Percentiles rank a stretch among this genome's conserved stretches.
Evolutionary conservation across 2,797 vertebrate species (phyloP).

Genomic region (Pogoniulus pusillus): DNA sequence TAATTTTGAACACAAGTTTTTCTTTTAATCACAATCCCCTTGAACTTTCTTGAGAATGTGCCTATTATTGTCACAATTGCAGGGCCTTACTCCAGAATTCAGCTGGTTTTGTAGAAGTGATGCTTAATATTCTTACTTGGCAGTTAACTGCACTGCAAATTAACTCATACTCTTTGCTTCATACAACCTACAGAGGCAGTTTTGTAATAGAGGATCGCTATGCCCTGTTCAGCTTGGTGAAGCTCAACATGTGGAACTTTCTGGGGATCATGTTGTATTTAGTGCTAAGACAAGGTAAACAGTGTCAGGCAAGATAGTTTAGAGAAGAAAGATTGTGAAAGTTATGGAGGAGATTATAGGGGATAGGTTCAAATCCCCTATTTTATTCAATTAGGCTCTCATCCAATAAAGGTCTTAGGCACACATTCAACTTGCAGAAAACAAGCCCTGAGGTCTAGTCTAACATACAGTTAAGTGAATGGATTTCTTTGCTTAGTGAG

Average conservation of each 20-base stretch:
- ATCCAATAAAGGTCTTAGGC: slow-evolving; percentile 3
- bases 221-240: background rate
- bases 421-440: background rate
- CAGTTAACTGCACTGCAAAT: background rate
- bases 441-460: background rate
- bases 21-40: background rate
- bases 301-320: slow-evolving; percentile 23
- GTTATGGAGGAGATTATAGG: slow-evolving; percentile 32
- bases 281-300: slow-evolving; percentile 51
- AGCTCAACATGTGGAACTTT: background rate
- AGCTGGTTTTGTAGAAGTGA: background rate
- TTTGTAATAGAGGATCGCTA: background rate
- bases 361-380: background rate
- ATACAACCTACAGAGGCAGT: background rate
- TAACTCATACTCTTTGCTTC: background rate
- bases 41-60: background rate
- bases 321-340: background rate
- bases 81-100: background rate
- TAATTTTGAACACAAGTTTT: background rate
- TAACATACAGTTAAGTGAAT: background rate
- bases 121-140: background rate
- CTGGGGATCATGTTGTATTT: slow-evolving; percentile 4
- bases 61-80: background rate
- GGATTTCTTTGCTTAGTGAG: background rate
- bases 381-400: slow-evolving; percentile 44